Evolutionary conservation across 2,797 vertebrate species (phyloP).

Genomic region (Enteromius anoplus): DNA sequence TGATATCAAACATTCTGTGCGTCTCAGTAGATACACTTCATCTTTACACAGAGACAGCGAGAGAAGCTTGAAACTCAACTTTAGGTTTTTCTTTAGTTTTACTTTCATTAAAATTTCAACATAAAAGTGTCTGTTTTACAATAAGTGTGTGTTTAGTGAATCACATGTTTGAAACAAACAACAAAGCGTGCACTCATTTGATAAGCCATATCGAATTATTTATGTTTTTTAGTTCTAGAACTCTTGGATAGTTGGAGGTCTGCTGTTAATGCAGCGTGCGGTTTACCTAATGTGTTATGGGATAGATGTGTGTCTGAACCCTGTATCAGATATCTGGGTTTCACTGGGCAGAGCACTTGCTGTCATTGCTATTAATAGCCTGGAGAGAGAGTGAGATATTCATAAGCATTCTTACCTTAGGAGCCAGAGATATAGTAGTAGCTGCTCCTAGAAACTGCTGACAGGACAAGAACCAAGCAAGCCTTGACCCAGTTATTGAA

Average conservation of each 20-base stretch:
- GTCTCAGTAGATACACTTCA: conserved; percentile 33
- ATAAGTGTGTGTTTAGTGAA: not conserved
- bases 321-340: conserved; percentile 41
- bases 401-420: conserved; percentile 41
- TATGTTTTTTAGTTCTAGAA: not conserved
- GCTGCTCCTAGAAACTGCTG: conserved; percentile 44
- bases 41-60: conserved; percentile 13
- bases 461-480: conserved; percentile 42
- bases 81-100: conserved; percentile 2
- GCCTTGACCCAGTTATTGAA: conserved; percentile 39
- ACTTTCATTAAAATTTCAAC: not conserved
- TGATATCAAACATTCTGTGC: conserved; percentile 49
- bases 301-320: conserved; percentile 26
- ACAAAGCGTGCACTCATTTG: not conserved
- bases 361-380: conserved; percentile 56
- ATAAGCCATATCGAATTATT: not conserved
- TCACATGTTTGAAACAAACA: not conserved
- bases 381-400: conserved; percentile 41
- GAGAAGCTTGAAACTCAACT: conserved; percentile 22
- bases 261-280: conserved; percentile 1
- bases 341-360: conserved; percentile 32
- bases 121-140: conserved; percentile 1
- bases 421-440: conserved; percentile 30
- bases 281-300: conserved; percentile 26
- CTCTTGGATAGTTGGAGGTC: not conserved